A percentile compares a stretch with the other conserved stretches of the same genome.
phyloP scores from a whole-genome alignment of 2,113 vertebrate genomes.

The Bambusicola thoracicus region DNA sequence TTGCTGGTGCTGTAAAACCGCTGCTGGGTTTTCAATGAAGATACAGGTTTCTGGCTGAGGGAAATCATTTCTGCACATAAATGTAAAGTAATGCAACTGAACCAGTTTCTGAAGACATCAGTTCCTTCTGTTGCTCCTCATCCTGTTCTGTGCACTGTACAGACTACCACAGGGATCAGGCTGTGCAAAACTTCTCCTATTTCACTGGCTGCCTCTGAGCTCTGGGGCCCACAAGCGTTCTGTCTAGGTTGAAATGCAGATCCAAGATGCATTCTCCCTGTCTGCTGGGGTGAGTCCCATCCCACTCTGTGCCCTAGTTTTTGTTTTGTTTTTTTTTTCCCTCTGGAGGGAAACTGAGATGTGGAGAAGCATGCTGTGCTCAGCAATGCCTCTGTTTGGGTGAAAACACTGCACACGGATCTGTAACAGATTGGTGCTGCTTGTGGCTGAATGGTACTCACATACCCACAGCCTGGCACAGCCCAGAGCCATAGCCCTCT shows the following conservation, averaged over 20 bases:
- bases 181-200: neutral
- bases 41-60: neutral
- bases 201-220: neutral
- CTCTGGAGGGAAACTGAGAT: neutral
- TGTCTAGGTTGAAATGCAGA: neutral
- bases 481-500: neutral
- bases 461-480: neutral
- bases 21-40: neutral
- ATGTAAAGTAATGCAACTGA: neutral
- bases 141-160: neutral
- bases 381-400: neutral
- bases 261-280: neutral
- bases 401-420: neutral
- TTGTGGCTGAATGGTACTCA: neutral
- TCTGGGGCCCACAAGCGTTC: neutral
- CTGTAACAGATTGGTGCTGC: neutral
- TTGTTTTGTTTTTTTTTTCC: too few relatives aligned
- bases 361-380: neutral
- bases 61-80: neutral
- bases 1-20: neutral
- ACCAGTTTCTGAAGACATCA: neutral
- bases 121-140: neutral
- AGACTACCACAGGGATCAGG: neutral
- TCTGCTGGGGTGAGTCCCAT: neutral
- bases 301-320: accelerated